phyloP scores from a whole-genome alignment of 2,888 invertebrate genomes.

The Oasisia sp. region DNA sequence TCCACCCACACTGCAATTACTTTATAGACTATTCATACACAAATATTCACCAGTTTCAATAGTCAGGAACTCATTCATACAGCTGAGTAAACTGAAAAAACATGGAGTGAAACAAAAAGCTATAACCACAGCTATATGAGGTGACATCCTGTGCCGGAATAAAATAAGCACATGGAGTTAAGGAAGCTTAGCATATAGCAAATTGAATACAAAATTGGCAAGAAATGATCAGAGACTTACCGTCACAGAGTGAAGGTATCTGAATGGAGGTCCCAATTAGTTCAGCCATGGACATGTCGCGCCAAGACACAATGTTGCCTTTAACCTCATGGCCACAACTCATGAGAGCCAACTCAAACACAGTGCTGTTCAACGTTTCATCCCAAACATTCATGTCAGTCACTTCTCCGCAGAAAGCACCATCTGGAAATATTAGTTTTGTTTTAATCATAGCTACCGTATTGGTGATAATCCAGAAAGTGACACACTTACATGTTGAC shows the following conservation, averaged over 20 bases:
- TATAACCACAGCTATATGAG: no score
- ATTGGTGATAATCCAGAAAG: not conserved
- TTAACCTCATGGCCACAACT: not conserved
- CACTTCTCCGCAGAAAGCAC: not conserved
- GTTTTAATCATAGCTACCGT: not conserved
- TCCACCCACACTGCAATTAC: no score
- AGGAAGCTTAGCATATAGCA: no score
- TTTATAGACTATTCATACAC: no score
- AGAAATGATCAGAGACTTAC: not conserved
- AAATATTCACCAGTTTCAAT: no score
- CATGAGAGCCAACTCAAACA: not conserved
- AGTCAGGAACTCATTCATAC: no score
- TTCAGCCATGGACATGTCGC: not conserved
- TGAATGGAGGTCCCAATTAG: not conserved
- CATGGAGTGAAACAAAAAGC: no score
- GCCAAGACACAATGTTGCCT: not conserved
- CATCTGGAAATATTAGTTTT: not conserved
- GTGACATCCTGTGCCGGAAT: no score
- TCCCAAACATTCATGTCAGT: not conserved
- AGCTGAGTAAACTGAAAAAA: no score
- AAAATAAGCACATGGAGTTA: no score
- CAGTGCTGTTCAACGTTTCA: not conserved
- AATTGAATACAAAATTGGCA: no score
- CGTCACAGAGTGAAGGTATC: slow-evolving; percentile 4
- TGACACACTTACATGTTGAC: not conserved